Percentiles rank a stretch among this genome's conserved stretches.
Conservation (phyloP, 2,113 vertebrate species). For the Scalopus aquaticus region DNA sequence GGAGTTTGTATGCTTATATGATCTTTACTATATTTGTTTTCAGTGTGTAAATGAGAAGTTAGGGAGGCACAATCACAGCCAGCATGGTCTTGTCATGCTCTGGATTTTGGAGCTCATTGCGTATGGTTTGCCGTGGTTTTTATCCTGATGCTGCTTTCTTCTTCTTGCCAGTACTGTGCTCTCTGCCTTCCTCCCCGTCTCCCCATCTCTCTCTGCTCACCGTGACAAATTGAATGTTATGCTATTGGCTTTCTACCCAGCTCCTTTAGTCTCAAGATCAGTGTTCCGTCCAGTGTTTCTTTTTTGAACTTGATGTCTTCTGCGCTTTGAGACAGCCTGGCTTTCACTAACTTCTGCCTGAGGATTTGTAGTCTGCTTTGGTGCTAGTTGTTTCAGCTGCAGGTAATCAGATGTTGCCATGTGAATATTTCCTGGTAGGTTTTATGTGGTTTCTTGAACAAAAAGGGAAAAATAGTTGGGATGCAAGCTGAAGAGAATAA, state of each 20-base stretch:
- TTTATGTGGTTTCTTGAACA: slow-evolving; percentile 23
- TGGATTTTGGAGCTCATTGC: neutral
- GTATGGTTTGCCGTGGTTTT: neutral
- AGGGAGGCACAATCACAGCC: neutral
- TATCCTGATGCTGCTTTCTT: neutral
- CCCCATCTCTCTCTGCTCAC: neutral
- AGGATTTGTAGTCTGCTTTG: neutral
- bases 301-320: slow-evolving; percentile 9
- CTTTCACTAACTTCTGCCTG: neutral
- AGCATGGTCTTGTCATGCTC: neutral
- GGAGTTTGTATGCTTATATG: neutral
- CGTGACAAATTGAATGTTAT: neutral
- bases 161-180: neutral
- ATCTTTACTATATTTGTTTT: slow-evolving; percentile 36
- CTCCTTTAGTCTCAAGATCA: neutral
- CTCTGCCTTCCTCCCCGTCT: neutral
- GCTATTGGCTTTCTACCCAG: neutral
- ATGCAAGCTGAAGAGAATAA: neutral
- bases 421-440: slow-evolving; percentile 37
- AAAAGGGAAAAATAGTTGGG: slow-evolving; percentile 32
- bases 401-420: neutral
- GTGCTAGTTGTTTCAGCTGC: neutral
- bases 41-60: neutral
- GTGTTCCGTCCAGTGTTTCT: neutral
- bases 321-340: neutral